Evolutionary conservation across 2,113 vertebrate genomes (phyloP).

Genomic region (Oreochromis spilurus): DNA sequence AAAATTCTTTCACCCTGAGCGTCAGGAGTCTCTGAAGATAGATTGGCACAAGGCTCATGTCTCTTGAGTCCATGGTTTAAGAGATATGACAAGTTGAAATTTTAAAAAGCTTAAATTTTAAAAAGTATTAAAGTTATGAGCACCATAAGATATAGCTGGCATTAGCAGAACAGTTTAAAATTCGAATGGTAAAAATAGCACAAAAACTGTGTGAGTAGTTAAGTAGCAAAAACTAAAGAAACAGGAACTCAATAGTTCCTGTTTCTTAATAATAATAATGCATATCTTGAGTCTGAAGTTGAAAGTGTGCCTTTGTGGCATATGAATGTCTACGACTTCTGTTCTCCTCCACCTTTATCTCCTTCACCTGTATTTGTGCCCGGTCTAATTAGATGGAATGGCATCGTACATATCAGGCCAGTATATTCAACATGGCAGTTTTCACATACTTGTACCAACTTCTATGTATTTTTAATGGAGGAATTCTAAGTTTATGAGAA

Average conservation of each 20-base stretch:
- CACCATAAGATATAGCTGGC: too few species aligned
- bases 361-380: neutral
- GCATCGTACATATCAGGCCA: neutral
- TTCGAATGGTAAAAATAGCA: too few species aligned
- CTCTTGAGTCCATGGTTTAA: too few species aligned
- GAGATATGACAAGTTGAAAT: too few species aligned
- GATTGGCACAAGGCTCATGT: too few species aligned
- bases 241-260: neutral
- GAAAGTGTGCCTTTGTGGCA: neutral
- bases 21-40: too few species aligned
- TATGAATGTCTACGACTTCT: neutral
- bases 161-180: too few species aligned
- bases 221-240: neutral
- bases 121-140: too few species aligned
- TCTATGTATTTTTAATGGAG: neutral
- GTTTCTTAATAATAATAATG: neutral
- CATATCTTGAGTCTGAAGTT: neutral
- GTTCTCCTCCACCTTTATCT: neutral
- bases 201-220: neutral
- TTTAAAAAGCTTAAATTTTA: too few species aligned
- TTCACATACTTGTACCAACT: neutral
- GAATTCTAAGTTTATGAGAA: neutral
- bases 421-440: neutral
- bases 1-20: too few species aligned
- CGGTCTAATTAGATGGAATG: neutral